Conservation (phyloP, 2,113 vertebrate genomes). For the Elanus axillaris region DNA sequence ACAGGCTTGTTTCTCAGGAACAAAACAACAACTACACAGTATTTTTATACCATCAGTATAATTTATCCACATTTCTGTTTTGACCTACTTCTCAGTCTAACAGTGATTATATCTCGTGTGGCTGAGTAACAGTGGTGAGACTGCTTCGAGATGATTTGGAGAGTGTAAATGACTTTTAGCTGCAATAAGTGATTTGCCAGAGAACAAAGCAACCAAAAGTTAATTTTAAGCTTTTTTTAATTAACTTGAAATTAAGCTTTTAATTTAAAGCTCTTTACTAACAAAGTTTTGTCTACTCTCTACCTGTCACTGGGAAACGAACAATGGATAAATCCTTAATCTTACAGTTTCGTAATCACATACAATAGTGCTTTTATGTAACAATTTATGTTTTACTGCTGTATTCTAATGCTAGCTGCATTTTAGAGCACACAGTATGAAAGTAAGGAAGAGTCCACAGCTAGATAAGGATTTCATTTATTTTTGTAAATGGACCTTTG, state of each 20-base stretch:
- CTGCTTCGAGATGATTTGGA: background rate
- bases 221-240: background rate
- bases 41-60: background rate
- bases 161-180: background rate
- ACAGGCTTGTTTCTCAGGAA: constrained; percentile 11
- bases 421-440: background rate
- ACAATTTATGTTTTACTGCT: background rate
- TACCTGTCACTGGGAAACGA: background rate
- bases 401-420: background rate
- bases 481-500: background rate
- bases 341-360: background rate
- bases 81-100: constrained; percentile 37
- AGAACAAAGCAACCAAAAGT: constrained; percentile 3
- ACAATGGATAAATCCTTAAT: background rate
- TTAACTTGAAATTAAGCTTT: constrained; percentile 12
- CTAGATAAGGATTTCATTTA: background rate
- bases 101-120: background rate
- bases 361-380: background rate
- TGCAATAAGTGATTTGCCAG: background rate
- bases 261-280: background rate
- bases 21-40: background rate
- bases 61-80: background rate
- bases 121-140: background rate
- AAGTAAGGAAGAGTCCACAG: background rate
- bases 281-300: background rate